Evolutionary conservation across 2,888 invertebrate genomes (phyloP).

Genomic region (Invenusta paracnida): DNA sequence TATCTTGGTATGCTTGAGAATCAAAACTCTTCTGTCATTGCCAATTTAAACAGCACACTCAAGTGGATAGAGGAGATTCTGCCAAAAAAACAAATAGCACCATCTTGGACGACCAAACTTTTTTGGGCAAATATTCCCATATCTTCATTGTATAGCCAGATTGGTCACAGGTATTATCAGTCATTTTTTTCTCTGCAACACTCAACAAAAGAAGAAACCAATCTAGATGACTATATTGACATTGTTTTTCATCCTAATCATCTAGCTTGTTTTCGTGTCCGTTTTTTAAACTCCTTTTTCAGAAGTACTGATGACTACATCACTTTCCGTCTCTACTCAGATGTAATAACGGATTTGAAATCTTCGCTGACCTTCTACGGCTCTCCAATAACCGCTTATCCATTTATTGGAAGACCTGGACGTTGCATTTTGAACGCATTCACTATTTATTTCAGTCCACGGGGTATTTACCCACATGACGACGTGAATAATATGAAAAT

Average conservation of each 20-base stretch:
- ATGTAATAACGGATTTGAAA: background rate
- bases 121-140: background rate
- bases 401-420: background rate
- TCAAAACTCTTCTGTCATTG: background rate
- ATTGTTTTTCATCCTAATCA: background rate
- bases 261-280: background rate
- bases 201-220: background rate
- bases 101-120: background rate
- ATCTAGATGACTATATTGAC: background rate
- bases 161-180: background rate
- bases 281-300: background rate
- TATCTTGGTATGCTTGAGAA: background rate
- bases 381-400: background rate
- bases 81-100: background rate
- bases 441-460: background rate
- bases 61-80: background rate
- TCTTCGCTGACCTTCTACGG: background rate
- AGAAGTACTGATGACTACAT: background rate
- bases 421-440: background rate
- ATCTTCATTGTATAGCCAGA: background rate
- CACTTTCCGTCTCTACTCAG: background rate
- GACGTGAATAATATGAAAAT: background rate
- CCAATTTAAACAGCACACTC: background rate
- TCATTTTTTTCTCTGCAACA: background rate
- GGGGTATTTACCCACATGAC: background rate